Percentiles rank a stretch among this genome's conserved stretches.
phyloP scores from a whole-genome alignment of 1,140 invertebrate genomes.

The Procambarus clarkii region DNA sequence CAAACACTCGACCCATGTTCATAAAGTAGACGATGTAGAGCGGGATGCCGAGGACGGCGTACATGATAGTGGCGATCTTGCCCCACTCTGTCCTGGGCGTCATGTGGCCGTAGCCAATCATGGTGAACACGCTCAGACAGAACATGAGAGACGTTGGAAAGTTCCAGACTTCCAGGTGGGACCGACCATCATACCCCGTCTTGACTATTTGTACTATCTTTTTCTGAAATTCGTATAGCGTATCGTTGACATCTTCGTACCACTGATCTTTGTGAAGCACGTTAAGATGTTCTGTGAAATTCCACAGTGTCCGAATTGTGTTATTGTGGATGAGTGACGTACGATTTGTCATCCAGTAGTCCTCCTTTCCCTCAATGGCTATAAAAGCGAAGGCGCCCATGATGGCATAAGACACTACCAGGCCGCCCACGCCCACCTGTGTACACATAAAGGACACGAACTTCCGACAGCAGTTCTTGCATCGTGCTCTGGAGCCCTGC shows the following conservation, averaged over 20 bases:
- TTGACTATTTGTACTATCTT: slow-evolving; percentile 81
- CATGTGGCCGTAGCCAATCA: slow-evolving; percentile 97
- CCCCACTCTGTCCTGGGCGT: slow-evolving; percentile 93
- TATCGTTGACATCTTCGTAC: slow-evolving; percentile 81
- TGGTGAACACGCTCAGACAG: slow-evolving; percentile 90
- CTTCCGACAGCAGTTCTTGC: slow-evolving; percentile 88
- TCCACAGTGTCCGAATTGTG: slow-evolving; percentile 84
- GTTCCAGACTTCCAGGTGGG: slow-evolving; percentile 80
- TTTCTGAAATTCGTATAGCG: slow-evolving; percentile 83
- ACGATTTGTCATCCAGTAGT: slow-evolving; percentile 79
- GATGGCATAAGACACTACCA: slow-evolving; percentile 96
- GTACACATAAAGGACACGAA: slow-evolving; percentile 93
- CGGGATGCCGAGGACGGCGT: slow-evolving; percentile 96
- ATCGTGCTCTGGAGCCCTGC: slow-evolving; percentile 57
- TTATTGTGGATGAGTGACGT: slow-evolving; percentile 76
- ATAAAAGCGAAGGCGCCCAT: slow-evolving; percentile 95
- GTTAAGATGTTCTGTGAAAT: slow-evolving; percentile 83
- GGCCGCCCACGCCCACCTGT: slow-evolving; percentile 92
- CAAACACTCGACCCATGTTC: slow-evolving; percentile 86
- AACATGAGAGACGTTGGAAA: slow-evolving; percentile 92
- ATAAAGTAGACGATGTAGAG: slow-evolving; percentile 92
- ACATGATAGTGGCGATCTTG: slow-evolving; percentile 93
- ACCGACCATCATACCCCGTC: slow-evolving; percentile 81
- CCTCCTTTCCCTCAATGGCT: slow-evolving; percentile 84
- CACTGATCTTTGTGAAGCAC: slow-evolving; percentile 86